Percentiles rank a stretch among this genome's conserved stretches.
Evolutionary conservation across 2,797 vertebrate genomes (phyloP).

Genomic region (Cossypha heuglini): DNA sequence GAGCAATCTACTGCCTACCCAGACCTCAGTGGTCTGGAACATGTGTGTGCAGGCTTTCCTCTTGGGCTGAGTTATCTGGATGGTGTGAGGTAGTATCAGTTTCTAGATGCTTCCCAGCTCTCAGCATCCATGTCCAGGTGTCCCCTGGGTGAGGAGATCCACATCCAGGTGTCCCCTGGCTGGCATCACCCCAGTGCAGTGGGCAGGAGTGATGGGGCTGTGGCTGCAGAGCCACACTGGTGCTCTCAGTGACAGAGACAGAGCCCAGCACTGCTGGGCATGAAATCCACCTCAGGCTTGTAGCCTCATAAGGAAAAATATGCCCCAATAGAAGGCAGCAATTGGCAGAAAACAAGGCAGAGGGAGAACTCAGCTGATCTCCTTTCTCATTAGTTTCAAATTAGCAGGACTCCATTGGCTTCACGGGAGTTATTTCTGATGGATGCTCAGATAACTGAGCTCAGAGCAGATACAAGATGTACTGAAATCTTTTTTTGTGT

Average conservation of each 20-base stretch:
- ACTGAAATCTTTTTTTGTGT: neutral
- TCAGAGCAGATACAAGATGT: neutral
- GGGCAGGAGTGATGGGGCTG: fast-evolving
- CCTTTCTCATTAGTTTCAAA: neutral
- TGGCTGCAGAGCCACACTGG: fast-evolving
- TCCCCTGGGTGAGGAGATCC: neutral
- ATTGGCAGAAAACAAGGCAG: slow-evolving; percentile 4
- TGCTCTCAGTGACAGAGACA: fast-evolving
- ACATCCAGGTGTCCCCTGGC: neutral
- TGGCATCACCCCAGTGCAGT: neutral
- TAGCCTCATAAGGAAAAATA: slow-evolving; percentile 33
- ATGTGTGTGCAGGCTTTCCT: neutral
- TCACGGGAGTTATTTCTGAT: neutral
- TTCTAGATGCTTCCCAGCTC: too few species aligned
- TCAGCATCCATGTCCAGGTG: neutral
- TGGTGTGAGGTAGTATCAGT: fast-evolving
- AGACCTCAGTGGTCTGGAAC: neutral
- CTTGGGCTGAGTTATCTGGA: neutral
- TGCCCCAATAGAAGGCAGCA: neutral
- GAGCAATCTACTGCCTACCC: too few species aligned
- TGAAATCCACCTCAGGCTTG: neutral
- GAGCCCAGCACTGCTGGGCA: neutral
- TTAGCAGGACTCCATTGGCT: neutral
- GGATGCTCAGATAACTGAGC: neutral
- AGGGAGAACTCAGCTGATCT: neutral